Evolutionary conservation across 2,797 vertebrate species (phyloP).

Genomic region (Danionella dracula): DNA sequence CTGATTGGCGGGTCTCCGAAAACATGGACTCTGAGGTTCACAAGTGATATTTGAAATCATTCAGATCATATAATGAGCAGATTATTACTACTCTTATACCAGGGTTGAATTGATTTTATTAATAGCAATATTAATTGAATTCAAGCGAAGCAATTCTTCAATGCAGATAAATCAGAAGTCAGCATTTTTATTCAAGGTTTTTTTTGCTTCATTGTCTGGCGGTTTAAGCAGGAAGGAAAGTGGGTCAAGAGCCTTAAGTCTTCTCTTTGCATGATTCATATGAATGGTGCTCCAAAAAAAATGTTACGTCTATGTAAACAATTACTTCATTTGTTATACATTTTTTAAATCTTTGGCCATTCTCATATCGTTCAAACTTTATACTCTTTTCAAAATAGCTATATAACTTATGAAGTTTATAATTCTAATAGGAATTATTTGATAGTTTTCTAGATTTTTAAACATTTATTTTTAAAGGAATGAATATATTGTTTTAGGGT

Average conservation of each 20-base stretch:
- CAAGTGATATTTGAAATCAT: constrained; percentile 45
- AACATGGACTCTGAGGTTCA: constrained; percentile 47
- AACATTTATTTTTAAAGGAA: no score
- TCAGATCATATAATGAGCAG: constrained; percentile 31
- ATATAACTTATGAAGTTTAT: no score
- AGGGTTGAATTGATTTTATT: neutral
- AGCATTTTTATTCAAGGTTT: neutral
- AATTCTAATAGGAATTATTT: no score
- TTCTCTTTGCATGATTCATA: constrained; percentile 17
- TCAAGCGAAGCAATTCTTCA: no score
- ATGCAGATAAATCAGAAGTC: neutral
- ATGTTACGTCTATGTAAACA: no score
- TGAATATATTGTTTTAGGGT: no score
- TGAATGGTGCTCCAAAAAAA: neutral
- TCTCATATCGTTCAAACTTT: no score
- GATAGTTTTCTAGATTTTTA: no score
- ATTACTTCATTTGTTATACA: no score
- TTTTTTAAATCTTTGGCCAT: no score
- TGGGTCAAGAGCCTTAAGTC: constrained; percentile 26
- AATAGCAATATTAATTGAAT: no score
- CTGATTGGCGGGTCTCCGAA: constrained; percentile 57
- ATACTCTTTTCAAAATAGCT: no score
- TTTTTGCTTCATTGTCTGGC: neutral
- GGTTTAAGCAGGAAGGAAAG: neutral
- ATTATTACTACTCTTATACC: neutral